Evolutionary conservation across 2,113 vertebrate species (phyloP).

Genomic region (Eudorcas thomsonii): DNA sequence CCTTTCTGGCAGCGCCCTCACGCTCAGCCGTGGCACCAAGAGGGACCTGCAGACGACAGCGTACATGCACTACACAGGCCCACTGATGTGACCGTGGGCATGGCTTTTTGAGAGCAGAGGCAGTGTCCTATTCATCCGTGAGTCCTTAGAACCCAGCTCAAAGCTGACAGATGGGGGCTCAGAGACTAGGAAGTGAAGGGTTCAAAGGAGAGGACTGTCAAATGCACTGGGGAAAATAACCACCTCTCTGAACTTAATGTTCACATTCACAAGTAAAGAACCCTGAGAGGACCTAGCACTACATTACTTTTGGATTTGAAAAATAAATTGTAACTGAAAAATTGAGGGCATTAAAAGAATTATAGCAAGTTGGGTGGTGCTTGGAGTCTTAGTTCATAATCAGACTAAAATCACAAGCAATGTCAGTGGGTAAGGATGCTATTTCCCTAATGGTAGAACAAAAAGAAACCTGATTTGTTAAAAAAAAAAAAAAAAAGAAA

Average conservation of each 20-base stretch:
- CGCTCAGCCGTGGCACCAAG: too few species aligned
- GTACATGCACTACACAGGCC: rapidly evolving
- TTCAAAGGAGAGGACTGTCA: neutral
- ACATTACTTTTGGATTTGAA: neutral
- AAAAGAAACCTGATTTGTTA: neutral
- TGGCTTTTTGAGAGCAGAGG: neutral
- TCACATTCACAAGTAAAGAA: neutral
- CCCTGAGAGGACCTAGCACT: neutral
- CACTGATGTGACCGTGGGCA: rapidly evolving
- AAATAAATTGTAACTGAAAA: neutral
- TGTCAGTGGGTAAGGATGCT: neutral
- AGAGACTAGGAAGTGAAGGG: neutral
- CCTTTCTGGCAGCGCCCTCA: neutral
- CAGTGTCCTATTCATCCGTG: rapidly evolving
- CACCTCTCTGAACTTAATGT: neutral
- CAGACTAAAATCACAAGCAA: neutral
- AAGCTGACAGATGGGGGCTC: rapidly evolving
- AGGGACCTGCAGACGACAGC: too few species aligned
- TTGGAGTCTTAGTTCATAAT: neutral
- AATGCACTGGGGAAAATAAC: neutral
- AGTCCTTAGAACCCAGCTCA: too few species aligned
- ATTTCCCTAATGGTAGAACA: neutral
- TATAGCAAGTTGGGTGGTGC: neutral
- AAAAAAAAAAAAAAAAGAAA: neutral
- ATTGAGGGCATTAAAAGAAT: neutral